Evolutionary conservation across 2,888 invertebrate species (phyloP).

Genomic region (Sialis fuliginosa): DNA sequence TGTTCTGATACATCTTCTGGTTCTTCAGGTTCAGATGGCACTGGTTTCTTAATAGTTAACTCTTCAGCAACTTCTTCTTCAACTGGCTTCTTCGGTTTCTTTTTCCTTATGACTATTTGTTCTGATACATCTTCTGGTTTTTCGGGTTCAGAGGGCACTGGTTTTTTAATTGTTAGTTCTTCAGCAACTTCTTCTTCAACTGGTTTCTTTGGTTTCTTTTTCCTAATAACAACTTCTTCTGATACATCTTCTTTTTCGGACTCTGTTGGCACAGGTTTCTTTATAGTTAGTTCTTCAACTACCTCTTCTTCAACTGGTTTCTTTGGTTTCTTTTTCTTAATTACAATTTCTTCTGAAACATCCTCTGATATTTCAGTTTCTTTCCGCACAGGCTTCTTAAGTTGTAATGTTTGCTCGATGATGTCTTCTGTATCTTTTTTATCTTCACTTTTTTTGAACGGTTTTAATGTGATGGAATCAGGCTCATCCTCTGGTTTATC

Average conservation of each 20-base stretch:
- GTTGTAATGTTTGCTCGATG: constrained; percentile 7
- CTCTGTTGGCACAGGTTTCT: constrained; percentile 12
- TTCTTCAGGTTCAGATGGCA: constrained; percentile 9
- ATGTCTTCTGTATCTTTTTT: constrained; percentile 9
- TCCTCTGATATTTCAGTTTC: constrained; percentile 22
- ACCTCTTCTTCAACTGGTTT: constrained; percentile 15
- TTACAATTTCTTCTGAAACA: constrained; percentile 11
- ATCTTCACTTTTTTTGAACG: constrained; percentile 10
- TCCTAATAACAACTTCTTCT: constrained; percentile 13
- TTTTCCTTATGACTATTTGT: constrained; percentile 17
- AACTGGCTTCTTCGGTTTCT: constrained; percentile 13
- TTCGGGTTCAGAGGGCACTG: constrained; percentile 16
- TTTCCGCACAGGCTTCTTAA: constrained; percentile 10
- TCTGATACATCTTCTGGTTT: constrained; percentile 16
- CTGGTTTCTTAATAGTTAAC: constrained; percentile 25
- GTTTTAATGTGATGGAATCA: constrained; percentile 13
- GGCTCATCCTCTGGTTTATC: constrained; percentile 13
- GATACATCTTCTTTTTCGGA: constrained; percentile 15
- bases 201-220: constrained; percentile 9
- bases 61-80: constrained; percentile 27
- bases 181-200: constrained; percentile 16
- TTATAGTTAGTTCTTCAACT: constrained; percentile 17
- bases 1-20: constrained; percentile 17
- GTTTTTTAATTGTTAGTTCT: constrained; percentile 17
- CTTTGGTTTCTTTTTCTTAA: constrained; percentile 10